Evolutionary conservation across 1,140 invertebrate species (phyloP), one percentile per base, ranked within the genome.

Genomic region (Drosophila tristis): DNA sequence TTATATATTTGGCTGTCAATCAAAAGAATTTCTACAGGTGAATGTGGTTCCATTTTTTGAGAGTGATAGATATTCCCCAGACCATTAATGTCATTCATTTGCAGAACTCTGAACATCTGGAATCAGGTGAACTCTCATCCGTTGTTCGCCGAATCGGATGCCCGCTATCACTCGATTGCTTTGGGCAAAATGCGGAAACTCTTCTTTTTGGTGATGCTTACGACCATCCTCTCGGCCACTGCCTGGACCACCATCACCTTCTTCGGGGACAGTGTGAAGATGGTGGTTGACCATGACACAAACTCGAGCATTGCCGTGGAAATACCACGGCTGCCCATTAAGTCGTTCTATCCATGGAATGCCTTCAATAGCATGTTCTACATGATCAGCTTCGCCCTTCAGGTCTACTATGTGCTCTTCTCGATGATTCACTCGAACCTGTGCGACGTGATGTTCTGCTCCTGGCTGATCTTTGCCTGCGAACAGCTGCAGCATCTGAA

Each of bases 401-500:
- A 97, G 93, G 94, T 96, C 11, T 96, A 96, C 80, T 97, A 95
- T 93, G 92, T 97, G 0, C 75, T 95, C 0, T 95, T 96, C 78
- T 93, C 95, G 0, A 94, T 97, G 93, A 79, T 93, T 0, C 94
- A 96, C 25, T 93, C 95, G 0, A 97, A 96, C 85, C 93, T 96
- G 1, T 80, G 95, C 47, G 96, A 97, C 80, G 94, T 96, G 0
- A 92, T 97, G 63, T 97, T 97, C 92, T 97, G 96, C 77, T 97
- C 95, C 2, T 97, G 96, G 95, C 79, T 97, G 44, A 95, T 97
- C 31, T 97, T 96, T 72, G 95, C 96, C 1, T 97, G 96, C 74
- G 96, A 97, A 78, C 96, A 97, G 80, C 90, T 97, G 9, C 95
- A 96, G 82, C 96, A 97, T 92, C 91, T 97, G 5, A 97, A 97